Evolutionary conservation across 1,140 invertebrate species (phyloP).

Genomic region (Megalopta genalis): DNA sequence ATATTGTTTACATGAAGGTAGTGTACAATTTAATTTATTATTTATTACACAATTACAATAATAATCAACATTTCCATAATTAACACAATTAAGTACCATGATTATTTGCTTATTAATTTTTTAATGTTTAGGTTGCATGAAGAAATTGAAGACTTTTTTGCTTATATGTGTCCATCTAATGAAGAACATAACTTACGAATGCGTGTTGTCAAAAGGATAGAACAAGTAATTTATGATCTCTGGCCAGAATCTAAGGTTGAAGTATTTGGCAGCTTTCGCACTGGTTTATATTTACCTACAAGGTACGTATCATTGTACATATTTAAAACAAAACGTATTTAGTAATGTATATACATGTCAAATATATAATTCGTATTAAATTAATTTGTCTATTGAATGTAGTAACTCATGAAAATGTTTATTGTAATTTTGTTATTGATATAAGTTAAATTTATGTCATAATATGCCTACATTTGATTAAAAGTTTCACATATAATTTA

Average conservation of each 20-base stretch:
- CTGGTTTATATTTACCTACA: slow-evolving; percentile 96
- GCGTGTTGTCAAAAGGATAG: slow-evolving; percentile 93
- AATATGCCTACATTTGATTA: no score
- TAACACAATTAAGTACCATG: not conserved
- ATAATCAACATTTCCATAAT: not conserved
- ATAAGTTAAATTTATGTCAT: not conserved
- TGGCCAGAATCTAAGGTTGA: slow-evolving; percentile 96
- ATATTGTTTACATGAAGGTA: no score
- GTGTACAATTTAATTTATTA: not conserved
- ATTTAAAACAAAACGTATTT: slow-evolving; percentile 37
- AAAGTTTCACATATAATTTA: not conserved
- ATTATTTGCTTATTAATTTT: not conserved
- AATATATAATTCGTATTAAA: slow-evolving; percentile 20
- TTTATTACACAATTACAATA: not conserved
- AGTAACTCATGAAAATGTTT: slow-evolving; percentile 2
- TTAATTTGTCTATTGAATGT: not conserved
- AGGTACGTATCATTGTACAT: slow-evolving; percentile 80
- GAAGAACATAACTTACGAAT: slow-evolving; percentile 93
- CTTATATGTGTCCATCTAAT: slow-evolving; percentile 94
- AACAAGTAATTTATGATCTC: slow-evolving; percentile 90
- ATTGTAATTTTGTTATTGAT: not conserved
- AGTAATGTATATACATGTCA: slow-evolving; percentile 17
- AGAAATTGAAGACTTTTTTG: slow-evolving; percentile 97
- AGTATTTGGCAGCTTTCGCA: slow-evolving; percentile 97
- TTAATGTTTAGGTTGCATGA: slow-evolving; percentile 88